Evolutionary conservation across 2,113 vertebrate genomes (phyloP).

Genomic region (Struthio camelus): DNA sequence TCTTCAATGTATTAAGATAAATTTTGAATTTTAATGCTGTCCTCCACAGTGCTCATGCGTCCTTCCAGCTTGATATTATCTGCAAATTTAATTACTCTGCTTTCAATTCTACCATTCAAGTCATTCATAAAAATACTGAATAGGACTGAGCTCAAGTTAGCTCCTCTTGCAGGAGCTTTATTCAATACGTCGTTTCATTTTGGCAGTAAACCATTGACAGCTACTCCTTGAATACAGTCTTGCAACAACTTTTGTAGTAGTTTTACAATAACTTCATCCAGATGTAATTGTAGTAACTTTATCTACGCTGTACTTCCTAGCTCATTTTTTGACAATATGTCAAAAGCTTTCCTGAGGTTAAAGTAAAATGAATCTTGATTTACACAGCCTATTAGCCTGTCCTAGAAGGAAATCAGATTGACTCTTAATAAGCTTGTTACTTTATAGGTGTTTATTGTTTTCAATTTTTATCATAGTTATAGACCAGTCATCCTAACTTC

Average conservation of each 20-base stretch:
- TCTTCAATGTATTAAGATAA: conserved; percentile 18
- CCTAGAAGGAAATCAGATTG: not conserved
- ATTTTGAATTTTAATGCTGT: not conserved
- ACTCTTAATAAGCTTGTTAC: not conserved
- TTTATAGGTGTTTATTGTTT: not conserved
- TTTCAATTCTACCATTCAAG: conserved; percentile 1
- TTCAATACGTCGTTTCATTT: not conserved
- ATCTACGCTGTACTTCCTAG: not conserved
- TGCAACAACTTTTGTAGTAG: not conserved
- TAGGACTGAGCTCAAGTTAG: not conserved
- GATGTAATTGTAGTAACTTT: not conserved
- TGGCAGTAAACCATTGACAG: not conserved
- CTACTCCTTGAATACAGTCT: not conserved
- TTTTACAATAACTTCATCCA: not conserved
- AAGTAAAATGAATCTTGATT: conserved; percentile 20
- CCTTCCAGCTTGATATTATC: conserved; percentile 11
- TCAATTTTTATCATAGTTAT: not conserved
- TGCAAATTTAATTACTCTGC: conserved; percentile 21
- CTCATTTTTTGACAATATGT: conserved; percentile 34
- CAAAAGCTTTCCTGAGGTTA: conserved; percentile 43
- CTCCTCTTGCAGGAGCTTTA: conserved; percentile 13
- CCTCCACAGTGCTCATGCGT: not conserved
- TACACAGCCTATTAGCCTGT: conserved; percentile 40
- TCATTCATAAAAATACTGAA: conserved; percentile 31
- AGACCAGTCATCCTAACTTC: not conserved